These are phyloP conservation scores for Squalus acanthias DNA, from an alignment of 2,797 vertebrate species.

Conservation along the genomic window DNA sequence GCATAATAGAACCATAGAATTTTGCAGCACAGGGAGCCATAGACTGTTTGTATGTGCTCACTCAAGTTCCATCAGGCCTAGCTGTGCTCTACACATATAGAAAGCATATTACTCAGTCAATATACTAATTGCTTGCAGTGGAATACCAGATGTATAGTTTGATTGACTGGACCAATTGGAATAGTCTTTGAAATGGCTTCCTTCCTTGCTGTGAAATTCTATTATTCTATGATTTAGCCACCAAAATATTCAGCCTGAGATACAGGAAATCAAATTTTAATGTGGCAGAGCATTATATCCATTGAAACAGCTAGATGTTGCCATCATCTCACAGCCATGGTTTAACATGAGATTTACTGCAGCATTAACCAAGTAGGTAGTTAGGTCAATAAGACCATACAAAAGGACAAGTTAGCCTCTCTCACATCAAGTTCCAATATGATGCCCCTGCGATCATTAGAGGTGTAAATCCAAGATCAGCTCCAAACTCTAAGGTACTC, in stretches of 20 bases:
- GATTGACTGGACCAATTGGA: not conserved
- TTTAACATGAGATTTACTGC: not conserved
- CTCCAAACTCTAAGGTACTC: not conserved
- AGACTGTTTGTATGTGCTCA: not conserved
- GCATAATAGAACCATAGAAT: not conserved
- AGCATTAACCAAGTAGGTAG: not conserved
- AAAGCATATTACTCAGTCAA: not conserved
- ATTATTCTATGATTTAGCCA: not conserved
- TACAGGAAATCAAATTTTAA: not conserved
- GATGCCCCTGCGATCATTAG: not conserved
- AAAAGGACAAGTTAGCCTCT: not conserved
- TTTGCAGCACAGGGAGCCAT: not conserved
- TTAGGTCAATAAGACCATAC: not conserved
- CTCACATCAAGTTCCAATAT: not conserved
- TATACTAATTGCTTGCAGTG: not conserved
- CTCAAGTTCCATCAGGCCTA: not conserved
- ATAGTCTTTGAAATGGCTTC: not conserved
- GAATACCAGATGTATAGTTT: not conserved
- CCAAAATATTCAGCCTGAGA: not conserved
- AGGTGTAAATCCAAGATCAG: not conserved
- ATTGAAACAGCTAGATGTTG: not conserved
- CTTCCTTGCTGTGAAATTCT: not conserved
- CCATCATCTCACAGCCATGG: not conserved
- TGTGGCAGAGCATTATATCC: not conserved
- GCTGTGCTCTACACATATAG: not conserved